Base-by-base conservation (phyloP, 2,113 vertebrate species). In the Trinectes maculatus region DNA sequence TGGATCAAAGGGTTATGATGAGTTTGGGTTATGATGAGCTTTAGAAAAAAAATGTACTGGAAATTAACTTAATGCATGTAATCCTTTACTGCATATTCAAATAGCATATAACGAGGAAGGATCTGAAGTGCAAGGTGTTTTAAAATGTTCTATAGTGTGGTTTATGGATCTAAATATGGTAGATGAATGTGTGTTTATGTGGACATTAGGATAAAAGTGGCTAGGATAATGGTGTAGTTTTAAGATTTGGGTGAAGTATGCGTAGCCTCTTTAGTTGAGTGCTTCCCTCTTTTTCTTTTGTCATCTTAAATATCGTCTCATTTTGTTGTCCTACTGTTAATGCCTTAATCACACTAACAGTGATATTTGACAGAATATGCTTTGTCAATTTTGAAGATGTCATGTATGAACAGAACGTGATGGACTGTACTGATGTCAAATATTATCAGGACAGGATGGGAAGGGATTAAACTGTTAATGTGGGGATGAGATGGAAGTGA, bases 401-500 rank as follows among this genome's bases (percentile, higher is more conserved):
- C 66, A 55, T 51, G 67, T 82, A 21, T 54, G 40, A 64, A 61
- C 64, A 56, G 36, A 66, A 74, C 58, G 48, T 48, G 46, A 72
- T 60, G 42, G 51, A 25, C 58, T 57, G 28, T 42, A 60, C 42
- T 66, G 34, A 37, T 70, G 47, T 59, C 11, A 42, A 37, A 57
- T 28, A 3, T 42, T 13, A 22, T 31, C 6, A 44, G n/a, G 43
- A 53, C 7, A 66, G 48, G 26, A 53, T 40, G 48, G 10, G 29
- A 51, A 52, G 15, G 63, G 77, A 79, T 84, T 82, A 78, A 73
- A 72, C 37, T 22, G 52, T 73, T 59, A 47, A 39, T 15, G 22
- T 16, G 11, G 61, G 51, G 54, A 68, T 21, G 16, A 13, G 11
- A 34, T 40, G 36, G 37, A 65, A 52, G 59, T 56, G 60, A 73